A percentile compares a stretch with the other conserved stretches of the same genome.
These are phyloP conservation scores for Macrobrachium nipponense DNA, from an alignment of 1,140 invertebrate species.

Conservation along the genomic window DNA sequence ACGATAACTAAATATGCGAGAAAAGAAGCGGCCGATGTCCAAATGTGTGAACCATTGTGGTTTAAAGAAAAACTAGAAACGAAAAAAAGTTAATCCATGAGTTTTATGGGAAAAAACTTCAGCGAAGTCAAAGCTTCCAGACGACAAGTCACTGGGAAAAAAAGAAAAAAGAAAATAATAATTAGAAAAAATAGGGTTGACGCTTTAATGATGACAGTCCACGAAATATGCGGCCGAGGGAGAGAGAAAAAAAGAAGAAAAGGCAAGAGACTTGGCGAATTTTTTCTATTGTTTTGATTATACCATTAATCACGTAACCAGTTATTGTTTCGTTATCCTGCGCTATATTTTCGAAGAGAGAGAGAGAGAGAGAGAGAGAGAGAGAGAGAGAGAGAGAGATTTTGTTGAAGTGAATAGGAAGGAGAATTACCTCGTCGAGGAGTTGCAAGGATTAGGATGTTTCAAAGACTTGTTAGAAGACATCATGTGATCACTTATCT, in stretches of 20 bases:
- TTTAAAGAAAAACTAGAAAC: neutral
- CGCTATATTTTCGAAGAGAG: no score
- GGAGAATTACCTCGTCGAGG: no score
- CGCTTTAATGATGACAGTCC: conserved; percentile 23
- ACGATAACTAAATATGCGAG: no score
- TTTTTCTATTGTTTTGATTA: conserved; percentile 25
- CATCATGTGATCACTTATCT: no score
- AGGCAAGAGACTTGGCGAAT: neutral
- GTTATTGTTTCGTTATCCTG: no score
- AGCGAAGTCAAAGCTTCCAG: neutral
- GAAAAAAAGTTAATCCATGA: neutral
- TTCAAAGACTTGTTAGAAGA: no score
- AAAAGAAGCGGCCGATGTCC: no score
- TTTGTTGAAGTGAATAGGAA: no score
- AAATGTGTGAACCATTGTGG: no score
- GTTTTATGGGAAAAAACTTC: neutral
- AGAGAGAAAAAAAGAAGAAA: neutral
- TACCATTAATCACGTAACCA: conserved; percentile 5
- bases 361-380: no score
- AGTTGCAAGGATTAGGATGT: no score
- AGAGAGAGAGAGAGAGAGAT: no score
- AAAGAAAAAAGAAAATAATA: conserved; percentile 1
- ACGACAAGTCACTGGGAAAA: neutral
- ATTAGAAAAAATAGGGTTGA: neutral
- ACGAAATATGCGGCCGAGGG: conserved; percentile 17